A percentile compares a stretch with the other conserved stretches of the same genome.
These are phyloP conservation scores for Sebastes cheni DNA, from an alignment of 2,797 vertebrate genomes.

Conservation along the genomic window DNA sequence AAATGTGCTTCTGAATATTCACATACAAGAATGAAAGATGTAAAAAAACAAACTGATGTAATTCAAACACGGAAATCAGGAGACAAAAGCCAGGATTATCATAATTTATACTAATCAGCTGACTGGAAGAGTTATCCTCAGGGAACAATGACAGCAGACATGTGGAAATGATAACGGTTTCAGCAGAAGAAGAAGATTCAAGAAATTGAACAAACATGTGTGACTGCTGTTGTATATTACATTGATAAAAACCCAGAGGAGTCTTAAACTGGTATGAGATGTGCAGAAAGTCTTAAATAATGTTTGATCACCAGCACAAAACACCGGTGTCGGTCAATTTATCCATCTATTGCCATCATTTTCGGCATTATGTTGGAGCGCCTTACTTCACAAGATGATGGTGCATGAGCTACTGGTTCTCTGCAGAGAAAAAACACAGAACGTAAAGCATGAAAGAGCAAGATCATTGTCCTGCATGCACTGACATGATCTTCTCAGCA, in stretches of 20 bases:
- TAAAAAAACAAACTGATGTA: not conserved
- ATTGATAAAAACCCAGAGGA: not conserved
- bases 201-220: conserved; percentile 7
- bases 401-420: not conserved
- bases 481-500: not conserved
- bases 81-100: conserved; percentile 46
- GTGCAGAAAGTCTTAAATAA: not conserved
- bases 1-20: not conserved
- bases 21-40: not conserved
- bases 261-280: not conserved
- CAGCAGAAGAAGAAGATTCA: too few species aligned
- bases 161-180: conserved; percentile 6
- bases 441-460: conserved; percentile 20
- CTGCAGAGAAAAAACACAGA: not conserved
- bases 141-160: conserved; percentile 18
- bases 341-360: not conserved
- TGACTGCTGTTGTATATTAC: not conserved
- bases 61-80: conserved; percentile 1
- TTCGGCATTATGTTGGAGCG: not conserved
- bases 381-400: not conserved
- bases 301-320: not conserved
- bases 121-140: conserved; percentile 13
- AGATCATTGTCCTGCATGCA: conserved; percentile 44
- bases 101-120: conserved; percentile 44
- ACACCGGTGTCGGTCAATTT: not conserved